phyloP scores from a whole-genome alignment of 2,797 vertebrate genomes.

The Fringilla coelebs region DNA sequence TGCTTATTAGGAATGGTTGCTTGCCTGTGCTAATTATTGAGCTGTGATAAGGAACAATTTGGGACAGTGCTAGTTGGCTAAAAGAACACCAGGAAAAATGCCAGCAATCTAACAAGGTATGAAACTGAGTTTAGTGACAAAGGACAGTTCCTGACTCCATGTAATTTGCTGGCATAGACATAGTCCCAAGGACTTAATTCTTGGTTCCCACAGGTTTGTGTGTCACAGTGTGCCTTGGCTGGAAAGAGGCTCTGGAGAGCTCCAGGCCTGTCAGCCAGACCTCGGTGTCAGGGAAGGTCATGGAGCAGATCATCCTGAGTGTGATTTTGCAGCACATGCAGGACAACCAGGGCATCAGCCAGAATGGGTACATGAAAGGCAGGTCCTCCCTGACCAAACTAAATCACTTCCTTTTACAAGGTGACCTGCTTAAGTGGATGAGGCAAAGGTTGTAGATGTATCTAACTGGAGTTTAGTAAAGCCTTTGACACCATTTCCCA shows the following conservation, averaged over 20 bases:
- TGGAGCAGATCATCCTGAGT: neutral
- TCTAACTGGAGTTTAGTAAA: neutral
- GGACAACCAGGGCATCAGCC: neutral
- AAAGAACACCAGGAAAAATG: neutral
- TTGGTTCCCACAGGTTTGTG: neutral
- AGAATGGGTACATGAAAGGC: neutral
- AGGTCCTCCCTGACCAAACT: neutral
- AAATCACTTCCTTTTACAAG: too few relatives aligned
- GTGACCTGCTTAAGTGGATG: neutral
- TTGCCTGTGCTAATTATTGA: neutral
- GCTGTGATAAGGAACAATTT: neutral
- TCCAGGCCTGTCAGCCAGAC: neutral
- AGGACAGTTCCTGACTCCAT: neutral
- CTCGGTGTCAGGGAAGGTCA: rapidly evolving
- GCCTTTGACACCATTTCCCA: neutral
- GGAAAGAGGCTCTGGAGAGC: neutral
- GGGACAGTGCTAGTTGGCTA: neutral
- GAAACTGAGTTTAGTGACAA: neutral
- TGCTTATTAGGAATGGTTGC: neutral
- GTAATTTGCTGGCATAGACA: neutral
- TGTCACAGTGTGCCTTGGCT: neutral
- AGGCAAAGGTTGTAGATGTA: neutral
- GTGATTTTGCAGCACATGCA: neutral
- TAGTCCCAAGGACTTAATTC: neutral
- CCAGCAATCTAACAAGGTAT: neutral